phyloP scores from a whole-genome alignment of 2,888 invertebrate genomes.

The Gastracanthus pulcherrimus region DNA sequence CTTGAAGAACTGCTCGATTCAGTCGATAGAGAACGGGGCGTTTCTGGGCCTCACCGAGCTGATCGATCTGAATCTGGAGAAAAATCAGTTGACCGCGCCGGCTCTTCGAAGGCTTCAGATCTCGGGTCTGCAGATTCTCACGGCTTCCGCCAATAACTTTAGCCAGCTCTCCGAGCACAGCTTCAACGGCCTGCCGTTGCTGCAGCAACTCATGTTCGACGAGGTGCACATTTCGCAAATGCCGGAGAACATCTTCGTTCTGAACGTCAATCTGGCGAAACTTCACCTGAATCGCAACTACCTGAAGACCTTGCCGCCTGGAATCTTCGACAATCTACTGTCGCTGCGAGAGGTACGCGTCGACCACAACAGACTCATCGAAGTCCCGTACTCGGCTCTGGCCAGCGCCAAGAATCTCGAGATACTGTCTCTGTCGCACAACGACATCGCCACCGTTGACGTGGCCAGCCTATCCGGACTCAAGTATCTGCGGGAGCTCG shows the following conservation, averaged over 20 bases:
- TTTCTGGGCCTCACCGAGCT: constrained; percentile 87
- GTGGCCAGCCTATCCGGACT: constrained; percentile 88
- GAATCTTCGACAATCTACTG: constrained; percentile 86
- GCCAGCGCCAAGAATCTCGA: constrained; percentile 87
- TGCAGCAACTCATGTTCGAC: constrained; percentile 86
- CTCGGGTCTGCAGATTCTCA: constrained; percentile 85
- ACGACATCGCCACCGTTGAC: constrained; percentile 85
- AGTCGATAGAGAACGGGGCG: constrained; percentile 85
- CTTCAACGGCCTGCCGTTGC: constrained; percentile 87
- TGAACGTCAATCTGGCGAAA: constrained; percentile 87
- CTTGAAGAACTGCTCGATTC: constrained; percentile 87
- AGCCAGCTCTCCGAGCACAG: constrained; percentile 85
- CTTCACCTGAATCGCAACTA: constrained; percentile 87
- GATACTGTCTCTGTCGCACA: constrained; percentile 83
- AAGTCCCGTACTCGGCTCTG: constrained; percentile 89
- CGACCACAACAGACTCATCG: constrained; percentile 85
- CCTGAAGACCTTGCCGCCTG: constrained; percentile 84
- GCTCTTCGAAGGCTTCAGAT: constrained; percentile 86
- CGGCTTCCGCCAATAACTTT: constrained; percentile 89
- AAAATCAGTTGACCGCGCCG: constrained; percentile 84
- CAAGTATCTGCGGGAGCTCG: constrained; percentile 86
- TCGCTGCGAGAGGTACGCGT: constrained; percentile 88
- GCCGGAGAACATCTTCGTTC: constrained; percentile 85
- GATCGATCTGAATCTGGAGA: constrained; percentile 87
- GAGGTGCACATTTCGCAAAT: constrained; percentile 85